These are phyloP conservation scores for Centrocercus urophasianus DNA, from an alignment of 2,113 vertebrate species.

Conservation along the genomic window DNA sequence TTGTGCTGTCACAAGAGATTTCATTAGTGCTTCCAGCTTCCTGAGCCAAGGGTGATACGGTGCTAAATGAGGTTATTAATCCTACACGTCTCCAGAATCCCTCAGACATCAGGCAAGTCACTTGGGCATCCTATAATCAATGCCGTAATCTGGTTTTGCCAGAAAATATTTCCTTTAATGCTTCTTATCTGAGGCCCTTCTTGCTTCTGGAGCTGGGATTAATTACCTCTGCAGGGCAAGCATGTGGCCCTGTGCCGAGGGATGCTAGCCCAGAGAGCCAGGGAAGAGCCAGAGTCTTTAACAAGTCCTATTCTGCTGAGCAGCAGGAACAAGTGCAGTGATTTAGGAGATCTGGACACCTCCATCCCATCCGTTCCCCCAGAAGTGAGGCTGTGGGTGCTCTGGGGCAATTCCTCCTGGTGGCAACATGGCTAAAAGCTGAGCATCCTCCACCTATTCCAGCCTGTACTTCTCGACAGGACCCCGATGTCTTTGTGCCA, in stretches of 20 bases:
- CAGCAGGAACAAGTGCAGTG: background rate
- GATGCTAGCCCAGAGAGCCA: background rate
- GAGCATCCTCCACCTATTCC: background rate
- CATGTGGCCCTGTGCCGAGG: accelerated
- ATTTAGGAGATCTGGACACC: background rate
- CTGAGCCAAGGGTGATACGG: background rate
- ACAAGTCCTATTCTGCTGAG: background rate
- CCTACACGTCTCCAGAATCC: conserved; percentile 37
- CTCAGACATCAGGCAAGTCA: conserved; percentile 50
- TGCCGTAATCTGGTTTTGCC: conserved; percentile 64
- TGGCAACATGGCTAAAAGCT: background rate
- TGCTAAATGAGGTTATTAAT: conserved; percentile 72
- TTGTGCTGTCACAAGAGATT: conserved; percentile 44
- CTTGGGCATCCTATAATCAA: conserved; percentile 65
- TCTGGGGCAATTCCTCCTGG: background rate
- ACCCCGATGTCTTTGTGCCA: background rate
- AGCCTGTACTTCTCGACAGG: background rate
- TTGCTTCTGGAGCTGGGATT: conserved; percentile 43
- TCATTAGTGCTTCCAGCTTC: conserved; percentile 45
- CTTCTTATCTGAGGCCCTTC: conserved; percentile 35
- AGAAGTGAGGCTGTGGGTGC: background rate
- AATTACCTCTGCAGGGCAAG: conserved; percentile 45
- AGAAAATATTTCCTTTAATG: conserved; percentile 61
- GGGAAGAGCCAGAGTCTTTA: background rate
- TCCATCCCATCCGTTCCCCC: background rate